Conservation (phyloP, 2,113 vertebrate genomes). For the Thymallus thymallus region DNA sequence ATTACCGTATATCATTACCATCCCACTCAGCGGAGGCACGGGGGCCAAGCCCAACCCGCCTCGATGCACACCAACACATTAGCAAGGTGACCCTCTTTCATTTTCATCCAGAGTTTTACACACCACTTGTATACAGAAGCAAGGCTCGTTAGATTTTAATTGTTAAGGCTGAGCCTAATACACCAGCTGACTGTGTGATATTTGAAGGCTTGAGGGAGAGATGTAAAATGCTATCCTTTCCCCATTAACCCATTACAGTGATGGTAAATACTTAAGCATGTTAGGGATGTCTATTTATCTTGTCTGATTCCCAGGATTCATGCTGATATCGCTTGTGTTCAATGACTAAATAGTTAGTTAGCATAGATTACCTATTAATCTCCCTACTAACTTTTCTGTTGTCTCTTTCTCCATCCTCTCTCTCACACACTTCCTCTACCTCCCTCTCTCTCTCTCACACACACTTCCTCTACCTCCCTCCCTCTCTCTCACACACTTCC, state of each 20-base stretch:
- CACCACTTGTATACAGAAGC: constrained; percentile 49
- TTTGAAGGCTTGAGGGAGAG: constrained; percentile 8
- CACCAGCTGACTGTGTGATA: constrained; percentile 27
- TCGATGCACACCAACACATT: constrained; percentile 53
- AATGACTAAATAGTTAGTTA: constrained; percentile 26
- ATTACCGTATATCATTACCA: constrained; percentile 73
- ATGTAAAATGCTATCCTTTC: constrained; percentile 6
- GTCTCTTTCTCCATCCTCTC: not conserved
- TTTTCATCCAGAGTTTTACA: constrained; percentile 60
- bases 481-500: too few relatives aligned
- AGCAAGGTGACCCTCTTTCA: constrained; percentile 50
- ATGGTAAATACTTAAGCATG: constrained; percentile 18
- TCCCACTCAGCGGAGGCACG: constrained; percentile 57
- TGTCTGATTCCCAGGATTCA: constrained; percentile 13
- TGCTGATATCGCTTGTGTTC: constrained; percentile 34
- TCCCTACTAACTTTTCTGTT: constrained; percentile 1
- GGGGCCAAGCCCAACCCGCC: constrained; percentile 44
- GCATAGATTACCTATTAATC: not conserved
- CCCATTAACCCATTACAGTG: constrained; percentile 25
- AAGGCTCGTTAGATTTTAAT: constrained; percentile 60
- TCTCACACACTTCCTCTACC: not conserved
- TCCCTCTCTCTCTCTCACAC: not conserved
- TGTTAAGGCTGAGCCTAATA: constrained; percentile 50
- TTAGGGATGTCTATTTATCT: not conserved
- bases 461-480: too few relatives aligned